A percentile compares a stretch with the other conserved stretches of the same genome.
phyloP scores from a whole-genome alignment of 2,113 vertebrate species.

The Equus quagga region DNA sequence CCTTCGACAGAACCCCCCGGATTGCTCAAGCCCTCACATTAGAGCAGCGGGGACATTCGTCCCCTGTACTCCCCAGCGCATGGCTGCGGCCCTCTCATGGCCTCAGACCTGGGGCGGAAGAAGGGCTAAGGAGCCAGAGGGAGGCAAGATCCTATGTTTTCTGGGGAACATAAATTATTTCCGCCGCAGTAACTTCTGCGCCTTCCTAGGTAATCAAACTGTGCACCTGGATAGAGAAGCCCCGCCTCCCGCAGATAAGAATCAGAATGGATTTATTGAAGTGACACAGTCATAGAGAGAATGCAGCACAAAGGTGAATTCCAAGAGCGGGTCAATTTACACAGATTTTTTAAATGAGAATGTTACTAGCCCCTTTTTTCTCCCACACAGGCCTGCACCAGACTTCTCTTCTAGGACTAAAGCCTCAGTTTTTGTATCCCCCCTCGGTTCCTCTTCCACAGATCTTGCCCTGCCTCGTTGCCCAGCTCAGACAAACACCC shows the following conservation, averaged over 20 bases:
- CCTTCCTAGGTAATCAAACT: conserved; percentile 77
- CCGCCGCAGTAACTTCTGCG: conserved; percentile 69
- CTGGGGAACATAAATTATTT: conserved; percentile 75
- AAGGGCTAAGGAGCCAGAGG: background rate
- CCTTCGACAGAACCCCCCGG: background rate
- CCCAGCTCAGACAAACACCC: background rate
- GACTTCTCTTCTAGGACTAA: background rate
- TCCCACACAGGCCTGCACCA: background rate
- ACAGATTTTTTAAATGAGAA: background rate
- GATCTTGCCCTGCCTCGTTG: background rate
- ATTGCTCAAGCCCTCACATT: background rate
- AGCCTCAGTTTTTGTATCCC: background rate
- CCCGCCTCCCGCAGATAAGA: conserved; percentile 80
- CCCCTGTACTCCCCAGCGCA: background rate
- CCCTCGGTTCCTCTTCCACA: background rate
- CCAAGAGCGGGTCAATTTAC: background rate
- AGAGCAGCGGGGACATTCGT: background rate
- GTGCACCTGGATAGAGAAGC: conserved; percentile 78
- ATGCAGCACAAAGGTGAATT: background rate
- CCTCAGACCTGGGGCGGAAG: background rate
- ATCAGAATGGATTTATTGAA: background rate
- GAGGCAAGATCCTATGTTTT: conserved; percentile 53
- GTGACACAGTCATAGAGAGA: background rate
- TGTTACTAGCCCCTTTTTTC: background rate
- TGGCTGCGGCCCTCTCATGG: rapidly evolving